Conservation (phyloP, 2,888 invertebrate species). For the Nymphalis polychloros region DNA sequence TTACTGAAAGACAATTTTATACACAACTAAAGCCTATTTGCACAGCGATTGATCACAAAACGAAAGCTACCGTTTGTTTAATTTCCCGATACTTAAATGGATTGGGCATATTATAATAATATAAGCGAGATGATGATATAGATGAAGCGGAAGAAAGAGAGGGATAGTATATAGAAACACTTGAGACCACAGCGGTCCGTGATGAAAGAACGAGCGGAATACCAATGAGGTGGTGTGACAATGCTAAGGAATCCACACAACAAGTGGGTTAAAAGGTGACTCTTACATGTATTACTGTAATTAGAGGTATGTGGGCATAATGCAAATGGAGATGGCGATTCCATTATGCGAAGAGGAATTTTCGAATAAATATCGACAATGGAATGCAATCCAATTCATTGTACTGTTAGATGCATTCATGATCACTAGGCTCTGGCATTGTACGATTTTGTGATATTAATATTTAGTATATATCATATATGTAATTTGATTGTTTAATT, state of each 20-base stretch:
- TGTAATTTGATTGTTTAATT: constrained; percentile 1
- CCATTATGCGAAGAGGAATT: constrained; percentile 42
- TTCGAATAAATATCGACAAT: constrained; percentile 32
- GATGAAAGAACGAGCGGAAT: constrained; percentile 63
- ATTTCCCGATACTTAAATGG: constrained; percentile 50
- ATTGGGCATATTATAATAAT: constrained; percentile 61
- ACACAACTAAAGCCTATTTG: constrained; percentile 51
- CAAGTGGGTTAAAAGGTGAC: constrained; percentile 80
- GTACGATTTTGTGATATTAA: constrained; percentile 5
- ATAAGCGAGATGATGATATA: constrained; percentile 55
- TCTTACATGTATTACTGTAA: constrained; percentile 70
- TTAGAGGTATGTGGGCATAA: constrained; percentile 67
- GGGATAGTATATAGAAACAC: constrained; percentile 62
- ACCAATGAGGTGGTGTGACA: constrained; percentile 67
- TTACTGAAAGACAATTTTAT: constrained; percentile 46
- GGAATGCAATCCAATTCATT: constrained; percentile 24
- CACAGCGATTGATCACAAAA: constrained; percentile 62
- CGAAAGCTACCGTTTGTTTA: constrained; percentile 59
- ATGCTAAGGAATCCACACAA: constrained; percentile 70
- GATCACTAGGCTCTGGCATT: constrained; percentile 1
- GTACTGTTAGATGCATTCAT: constrained; percentile 27
- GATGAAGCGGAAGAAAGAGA: constrained; percentile 46
- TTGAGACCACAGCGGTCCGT: constrained; percentile 67
- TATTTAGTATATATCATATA: background rate
- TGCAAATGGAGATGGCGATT: constrained; percentile 59